phyloP scores from a whole-genome alignment of 1,140 invertebrate species.

The Drosophila repletoides region DNA sequence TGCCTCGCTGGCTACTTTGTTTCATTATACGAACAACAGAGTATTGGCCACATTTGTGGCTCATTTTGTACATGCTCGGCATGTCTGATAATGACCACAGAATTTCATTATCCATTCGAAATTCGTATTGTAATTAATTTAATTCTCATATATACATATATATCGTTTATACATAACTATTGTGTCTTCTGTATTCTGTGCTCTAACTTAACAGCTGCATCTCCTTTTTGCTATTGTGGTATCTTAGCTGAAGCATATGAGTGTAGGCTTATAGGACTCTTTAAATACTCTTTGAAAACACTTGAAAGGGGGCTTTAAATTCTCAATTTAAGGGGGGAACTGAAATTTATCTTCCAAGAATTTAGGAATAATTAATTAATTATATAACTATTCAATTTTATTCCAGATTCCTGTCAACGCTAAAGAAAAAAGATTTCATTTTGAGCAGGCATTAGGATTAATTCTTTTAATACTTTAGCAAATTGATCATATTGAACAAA shows the following conservation, averaged over 20 bases:
- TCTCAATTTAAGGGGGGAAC: no score
- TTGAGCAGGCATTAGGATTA: no score
- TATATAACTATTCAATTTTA: no score
- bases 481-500: conserved; percentile 2
- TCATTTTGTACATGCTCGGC: conserved; percentile 69
- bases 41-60: conserved; percentile 73
- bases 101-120: conserved; percentile 76
- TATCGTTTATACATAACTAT: conserved; percentile 13
- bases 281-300: no score
- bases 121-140: conserved; percentile 78
- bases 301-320: no score
- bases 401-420: no score
- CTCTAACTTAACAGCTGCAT: not conserved
- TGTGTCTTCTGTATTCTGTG: not conserved
- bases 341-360: no score
- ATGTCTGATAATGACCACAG: conserved; percentile 75
- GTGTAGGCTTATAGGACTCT: no score
- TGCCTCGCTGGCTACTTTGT: conserved; percentile 73
- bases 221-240: not conserved
- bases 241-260: no score
- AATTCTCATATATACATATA: conserved; percentile 57
- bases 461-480: not conserved
- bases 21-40: conserved; percentile 49
- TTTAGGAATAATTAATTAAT: no score
- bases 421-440: no score